These are phyloP conservation scores for Tauraco hartlaubi DNA, from an alignment of 2,797 vertebrate genomes.

Conservation along the genomic window DNA sequence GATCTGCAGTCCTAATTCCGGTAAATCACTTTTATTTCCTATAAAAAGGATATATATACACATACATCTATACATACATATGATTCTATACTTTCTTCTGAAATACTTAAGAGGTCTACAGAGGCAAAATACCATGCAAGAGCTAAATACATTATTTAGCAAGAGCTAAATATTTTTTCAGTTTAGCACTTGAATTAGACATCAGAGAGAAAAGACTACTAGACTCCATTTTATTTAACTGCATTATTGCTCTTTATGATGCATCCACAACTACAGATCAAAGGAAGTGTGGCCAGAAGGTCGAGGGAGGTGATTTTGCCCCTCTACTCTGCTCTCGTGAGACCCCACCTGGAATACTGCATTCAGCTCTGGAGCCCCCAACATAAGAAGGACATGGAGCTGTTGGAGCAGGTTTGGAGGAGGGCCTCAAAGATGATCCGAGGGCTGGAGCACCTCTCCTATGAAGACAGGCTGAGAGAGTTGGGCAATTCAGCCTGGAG, in stretches of 20 bases:
- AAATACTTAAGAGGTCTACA: not conserved
- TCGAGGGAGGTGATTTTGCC: no score
- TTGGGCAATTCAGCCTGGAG: no score
- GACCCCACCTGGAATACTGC: no score
- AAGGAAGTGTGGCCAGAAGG: no score
- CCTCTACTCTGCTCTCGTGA: no score
- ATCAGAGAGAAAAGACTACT: not conserved
- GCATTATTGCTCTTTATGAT: not conserved
- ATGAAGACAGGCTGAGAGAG: no score
- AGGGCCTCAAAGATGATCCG: no score
- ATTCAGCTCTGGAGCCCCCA: no score
- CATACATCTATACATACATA: no score
- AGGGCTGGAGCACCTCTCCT: no score
- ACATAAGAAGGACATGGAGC: no score
- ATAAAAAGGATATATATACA: not conserved
- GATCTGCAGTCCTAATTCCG: not conserved
- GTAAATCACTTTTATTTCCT: not conserved
- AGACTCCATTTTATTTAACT: not conserved
- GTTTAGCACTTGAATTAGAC: not conserved
- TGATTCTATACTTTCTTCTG: not conserved
- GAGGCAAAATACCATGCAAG: not conserved
- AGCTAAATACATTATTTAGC: not conserved
- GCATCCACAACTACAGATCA: not conserved
- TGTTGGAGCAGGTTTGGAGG: no score
- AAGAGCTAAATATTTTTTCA: not conserved